Percentiles rank a stretch among this genome's conserved stretches.
phyloP scores from a whole-genome alignment of 2,113 vertebrate species.

The Motacilla tschutschensis region DNA sequence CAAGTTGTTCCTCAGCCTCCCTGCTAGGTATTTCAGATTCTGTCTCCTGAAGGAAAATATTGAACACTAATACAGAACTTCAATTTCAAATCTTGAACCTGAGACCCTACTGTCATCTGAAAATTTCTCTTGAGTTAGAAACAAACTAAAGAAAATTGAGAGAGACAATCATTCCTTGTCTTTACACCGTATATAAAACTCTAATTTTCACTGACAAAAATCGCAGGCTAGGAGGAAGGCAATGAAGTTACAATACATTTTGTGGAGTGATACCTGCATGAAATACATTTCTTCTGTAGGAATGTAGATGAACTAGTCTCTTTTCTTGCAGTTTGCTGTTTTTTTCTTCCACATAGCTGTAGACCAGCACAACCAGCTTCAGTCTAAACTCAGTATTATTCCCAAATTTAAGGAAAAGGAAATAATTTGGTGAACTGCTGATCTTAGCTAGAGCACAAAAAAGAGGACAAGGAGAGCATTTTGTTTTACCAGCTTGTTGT shows the following conservation, averaged over 20 bases:
- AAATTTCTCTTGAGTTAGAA: neutral
- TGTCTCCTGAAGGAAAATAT: neutral
- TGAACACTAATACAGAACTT: neutral
- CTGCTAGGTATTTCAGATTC: neutral
- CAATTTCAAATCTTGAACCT: neutral
- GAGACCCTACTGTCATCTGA: neutral
- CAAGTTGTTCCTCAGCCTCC: neutral
- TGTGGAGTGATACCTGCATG: neutral
- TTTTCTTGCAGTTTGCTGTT: neutral
- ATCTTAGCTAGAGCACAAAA: neutral
- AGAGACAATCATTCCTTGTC: neutral
- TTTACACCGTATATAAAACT: neutral
- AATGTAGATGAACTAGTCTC: neutral
- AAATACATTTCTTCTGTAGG: neutral
- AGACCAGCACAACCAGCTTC: neutral
- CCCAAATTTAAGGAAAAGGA: neutral
- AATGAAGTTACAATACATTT: neutral
- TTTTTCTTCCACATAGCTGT: neutral
- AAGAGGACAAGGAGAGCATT: neutral
- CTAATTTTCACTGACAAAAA: neutral
- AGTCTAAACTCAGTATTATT: neutral
- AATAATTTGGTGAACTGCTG: neutral
- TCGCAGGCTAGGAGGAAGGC: neutral
- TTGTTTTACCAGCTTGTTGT: neutral
- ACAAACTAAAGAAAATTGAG: neutral